phyloP scores from a whole-genome alignment of 2,797 vertebrate genomes.

The Typhlichthys eigenmanni region DNA sequence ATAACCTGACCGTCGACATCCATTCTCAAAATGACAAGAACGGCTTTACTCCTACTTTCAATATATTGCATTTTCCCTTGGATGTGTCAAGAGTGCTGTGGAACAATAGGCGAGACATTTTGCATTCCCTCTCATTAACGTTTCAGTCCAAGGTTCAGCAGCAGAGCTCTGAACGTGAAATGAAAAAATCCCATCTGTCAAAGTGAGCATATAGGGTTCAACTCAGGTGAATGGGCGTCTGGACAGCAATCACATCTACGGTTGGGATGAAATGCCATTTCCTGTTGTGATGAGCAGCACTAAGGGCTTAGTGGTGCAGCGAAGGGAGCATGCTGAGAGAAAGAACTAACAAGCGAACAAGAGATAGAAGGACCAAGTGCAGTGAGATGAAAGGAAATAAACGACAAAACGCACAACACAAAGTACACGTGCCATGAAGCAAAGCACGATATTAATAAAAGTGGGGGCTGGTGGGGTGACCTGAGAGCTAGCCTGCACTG shows the following conservation, averaged over 20 bases:
- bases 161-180: too few relatives aligned
- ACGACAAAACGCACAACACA: slow-evolving; percentile 14
- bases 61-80: too few relatives aligned
- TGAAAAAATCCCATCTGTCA: too few relatives aligned
- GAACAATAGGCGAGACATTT: too few relatives aligned
- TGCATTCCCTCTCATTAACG: too few relatives aligned
- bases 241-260: slow-evolving; percentile 31
- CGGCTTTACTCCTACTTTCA: too few relatives aligned
- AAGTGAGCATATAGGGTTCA: neutral
- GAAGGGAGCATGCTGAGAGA: neutral
- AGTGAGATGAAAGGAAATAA: slow-evolving; percentile 4
- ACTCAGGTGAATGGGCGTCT: neutral
- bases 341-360: neutral
- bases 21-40: too few relatives aligned
- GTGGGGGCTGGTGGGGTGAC: neutral
- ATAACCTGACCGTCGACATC: too few relatives aligned
- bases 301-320: slow-evolving; percentile 20
- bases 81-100: too few relatives aligned
- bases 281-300: slow-evolving; percentile 32
- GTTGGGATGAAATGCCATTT: slow-evolving; percentile 32
- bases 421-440: slow-evolving; percentile 21
- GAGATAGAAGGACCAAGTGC: neutral
- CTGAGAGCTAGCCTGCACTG: neutral
- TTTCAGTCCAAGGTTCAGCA: too few relatives aligned
- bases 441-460: neutral